phyloP scores from a whole-genome alignment of 2,113 vertebrate genomes.

The Glareola pratincola region DNA sequence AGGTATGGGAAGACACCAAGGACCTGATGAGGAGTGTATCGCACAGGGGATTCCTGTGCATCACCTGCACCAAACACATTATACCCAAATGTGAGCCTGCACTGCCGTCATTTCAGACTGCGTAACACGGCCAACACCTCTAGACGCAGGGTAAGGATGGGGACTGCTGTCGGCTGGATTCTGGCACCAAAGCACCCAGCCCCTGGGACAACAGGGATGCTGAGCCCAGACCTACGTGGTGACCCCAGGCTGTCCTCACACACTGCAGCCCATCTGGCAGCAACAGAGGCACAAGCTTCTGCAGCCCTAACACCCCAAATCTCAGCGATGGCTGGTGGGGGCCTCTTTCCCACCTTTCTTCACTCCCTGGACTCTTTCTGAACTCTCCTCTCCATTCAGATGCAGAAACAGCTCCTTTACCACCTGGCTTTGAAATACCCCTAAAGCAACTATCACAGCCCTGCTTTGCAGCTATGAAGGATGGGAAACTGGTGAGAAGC shows the following conservation, averaged over 20 bases:
- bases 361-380: neutral
- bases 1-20: neutral
- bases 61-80: fast-evolving
- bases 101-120: fast-evolving
- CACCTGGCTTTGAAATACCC: neutral
- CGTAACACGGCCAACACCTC: fast-evolving
- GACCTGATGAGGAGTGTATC: neutral
- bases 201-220: neutral
- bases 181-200: neutral
- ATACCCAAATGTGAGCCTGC: fast-evolving
- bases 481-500: neutral
- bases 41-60: neutral
- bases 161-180: neutral
- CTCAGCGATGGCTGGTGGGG: neutral
- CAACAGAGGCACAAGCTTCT: neutral
- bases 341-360: neutral
- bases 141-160: neutral
- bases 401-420: neutral
- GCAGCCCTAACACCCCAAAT: neutral
- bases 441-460: neutral
- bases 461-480: neutral
- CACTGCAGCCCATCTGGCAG: neutral
- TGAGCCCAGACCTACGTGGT: neutral
- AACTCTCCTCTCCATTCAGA: neutral
- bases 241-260: neutral